A percentile compares a stretch with the other conserved stretches of the same genome.
Conservation (phyloP, 1,140 invertebrate species). For the Popillia japonica region DNA sequence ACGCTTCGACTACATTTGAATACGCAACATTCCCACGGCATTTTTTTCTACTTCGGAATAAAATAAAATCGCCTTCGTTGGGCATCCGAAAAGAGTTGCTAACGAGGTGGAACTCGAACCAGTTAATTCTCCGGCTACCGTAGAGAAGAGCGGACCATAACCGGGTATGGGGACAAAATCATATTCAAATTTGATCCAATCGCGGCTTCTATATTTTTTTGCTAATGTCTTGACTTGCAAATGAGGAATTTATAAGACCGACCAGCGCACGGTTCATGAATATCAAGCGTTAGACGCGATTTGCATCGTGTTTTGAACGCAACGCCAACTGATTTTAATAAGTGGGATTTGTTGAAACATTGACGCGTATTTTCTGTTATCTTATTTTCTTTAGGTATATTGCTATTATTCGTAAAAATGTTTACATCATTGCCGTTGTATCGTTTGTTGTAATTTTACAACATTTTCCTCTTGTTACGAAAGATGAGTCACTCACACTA, state of each 20-base stretch:
- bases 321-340: background rate
- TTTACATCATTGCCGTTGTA: background rate
- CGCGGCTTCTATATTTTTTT: slow-evolving; percentile 13
- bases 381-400: background rate
- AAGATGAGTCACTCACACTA: background rate
- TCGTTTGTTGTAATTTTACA: background rate
- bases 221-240: slow-evolving; percentile 13
- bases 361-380: background rate
- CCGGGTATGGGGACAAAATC: background rate
- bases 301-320: slow-evolving; percentile 12
- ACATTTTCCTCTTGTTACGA: background rate
- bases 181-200: slow-evolving; percentile 27
- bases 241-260: slow-evolving; percentile 15
- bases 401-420: background rate
- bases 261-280: background rate
- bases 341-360: slow-evolving; percentile 11
- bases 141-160: background rate
- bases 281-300: background rate
- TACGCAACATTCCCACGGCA: background rate
- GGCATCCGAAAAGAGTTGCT: slow-evolving; percentile 12
- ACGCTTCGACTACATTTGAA: background rate
- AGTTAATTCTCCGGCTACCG: slow-evolving; percentile 17
- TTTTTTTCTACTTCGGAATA: background rate
- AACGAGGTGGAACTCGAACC: slow-evolving; percentile 18
- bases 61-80: background rate